Conservation (phyloP, 2,888 invertebrate genomes). For the Dendrolimus houi region DNA sequence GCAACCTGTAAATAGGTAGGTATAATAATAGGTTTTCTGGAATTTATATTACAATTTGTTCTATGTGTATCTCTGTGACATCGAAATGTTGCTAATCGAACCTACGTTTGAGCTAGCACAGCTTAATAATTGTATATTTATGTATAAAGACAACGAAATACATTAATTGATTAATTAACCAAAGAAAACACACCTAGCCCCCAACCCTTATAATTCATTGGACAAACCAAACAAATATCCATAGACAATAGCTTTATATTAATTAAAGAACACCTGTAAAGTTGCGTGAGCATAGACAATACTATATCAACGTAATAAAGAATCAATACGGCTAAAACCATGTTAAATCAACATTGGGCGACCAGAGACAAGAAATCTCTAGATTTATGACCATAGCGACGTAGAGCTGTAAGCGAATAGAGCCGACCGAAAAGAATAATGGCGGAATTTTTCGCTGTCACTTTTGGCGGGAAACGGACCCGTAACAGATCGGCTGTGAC, state of each 20-base stretch:
- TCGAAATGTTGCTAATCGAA: too few species aligned
- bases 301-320: constrained; percentile 68
- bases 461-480: constrained; percentile 45
- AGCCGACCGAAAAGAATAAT: constrained; percentile 20
- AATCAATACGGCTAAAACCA: constrained; percentile 76
- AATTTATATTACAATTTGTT: too few species aligned
- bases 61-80: too few species aligned
- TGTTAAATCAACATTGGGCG: constrained; percentile 75
- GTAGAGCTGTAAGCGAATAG: constrained; percentile 45
- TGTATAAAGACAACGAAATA: background rate
- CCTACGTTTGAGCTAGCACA: too few species aligned
- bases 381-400: constrained; percentile 60
- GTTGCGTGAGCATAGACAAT: constrained; percentile 66
- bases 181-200: background rate
- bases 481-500: constrained; percentile 28
- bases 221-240: constrained; percentile 1
- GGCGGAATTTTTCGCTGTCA: constrained; percentile 12
- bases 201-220: background rate
- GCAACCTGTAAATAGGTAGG: too few species aligned
- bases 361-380: constrained; percentile 72
- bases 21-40: too few species aligned
- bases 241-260: constrained; percentile 50
- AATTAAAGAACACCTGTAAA: constrained; percentile 56
- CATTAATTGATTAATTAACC: background rate
- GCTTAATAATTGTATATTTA: too few species aligned